Percentiles rank a stretch among this genome's conserved stretches.
phyloP scores from a whole-genome alignment of 1,140 invertebrate genomes.

The Palaemon carinicauda region DNA sequence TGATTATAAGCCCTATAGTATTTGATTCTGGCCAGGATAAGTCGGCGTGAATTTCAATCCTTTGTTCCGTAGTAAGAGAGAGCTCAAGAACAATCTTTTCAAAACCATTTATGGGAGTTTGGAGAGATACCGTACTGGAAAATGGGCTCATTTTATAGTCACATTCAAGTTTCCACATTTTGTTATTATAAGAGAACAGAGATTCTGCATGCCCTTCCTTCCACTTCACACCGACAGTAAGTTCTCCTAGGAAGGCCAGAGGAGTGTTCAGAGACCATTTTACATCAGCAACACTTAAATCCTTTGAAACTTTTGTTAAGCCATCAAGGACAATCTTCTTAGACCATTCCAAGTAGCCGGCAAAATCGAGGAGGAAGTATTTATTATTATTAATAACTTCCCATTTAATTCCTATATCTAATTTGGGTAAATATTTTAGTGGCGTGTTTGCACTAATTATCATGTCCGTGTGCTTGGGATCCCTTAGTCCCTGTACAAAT shows the following conservation, averaged over 20 bases:
- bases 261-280: conserved; percentile 3
- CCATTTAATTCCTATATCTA: background rate
- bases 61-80: background rate
- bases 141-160: background rate
- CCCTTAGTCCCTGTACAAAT: too few species aligned
- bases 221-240: conserved; percentile 6
- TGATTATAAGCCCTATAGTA: background rate
- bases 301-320: background rate
- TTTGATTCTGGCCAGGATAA: conserved; percentile 8
- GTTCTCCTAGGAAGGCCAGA: background rate
- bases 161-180: conserved; percentile 11
- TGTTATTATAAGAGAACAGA: background rate
- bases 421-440: conserved; percentile 14
- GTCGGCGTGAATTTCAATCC: background rate
- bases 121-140: background rate
- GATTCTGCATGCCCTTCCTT: background rate
- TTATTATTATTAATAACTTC: background rate
- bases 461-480: too few species aligned
- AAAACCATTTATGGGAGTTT: conserved; percentile 20
- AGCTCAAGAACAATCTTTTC: background rate
- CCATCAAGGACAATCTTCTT: conserved; percentile 13
- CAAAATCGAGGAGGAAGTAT: background rate
- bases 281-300: background rate
- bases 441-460: background rate
- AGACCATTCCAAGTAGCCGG: conserved; percentile 27